phyloP scores from a whole-genome alignment of 1,140 invertebrate genomes.

The Stegodyphus dumicola region DNA sequence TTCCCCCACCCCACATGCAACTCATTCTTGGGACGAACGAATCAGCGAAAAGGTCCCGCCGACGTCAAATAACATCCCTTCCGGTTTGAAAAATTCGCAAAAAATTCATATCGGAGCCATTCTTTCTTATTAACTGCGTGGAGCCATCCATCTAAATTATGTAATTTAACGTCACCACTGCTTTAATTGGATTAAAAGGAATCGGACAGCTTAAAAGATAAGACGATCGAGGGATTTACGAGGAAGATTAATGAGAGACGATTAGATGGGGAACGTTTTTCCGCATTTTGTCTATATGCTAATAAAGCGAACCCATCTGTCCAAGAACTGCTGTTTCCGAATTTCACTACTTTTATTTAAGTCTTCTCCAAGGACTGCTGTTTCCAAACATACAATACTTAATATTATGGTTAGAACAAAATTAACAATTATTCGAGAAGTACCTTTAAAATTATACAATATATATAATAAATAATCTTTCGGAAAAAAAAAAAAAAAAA shows the following conservation, averaged over 20 bases:
- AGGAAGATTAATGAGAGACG: conserved; percentile 34
- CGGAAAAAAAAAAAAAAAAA: too few relatives aligned
- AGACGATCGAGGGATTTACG: conserved; percentile 39
- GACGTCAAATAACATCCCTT: conserved; percentile 27
- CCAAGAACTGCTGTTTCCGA: conserved; percentile 30
- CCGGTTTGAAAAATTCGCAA: conserved; percentile 37
- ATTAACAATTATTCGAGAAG: too few relatives aligned
- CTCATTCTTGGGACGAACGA: conserved; percentile 27
- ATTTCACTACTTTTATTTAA: too few relatives aligned
- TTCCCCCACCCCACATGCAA: background rate
- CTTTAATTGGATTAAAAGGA: conserved; percentile 61
- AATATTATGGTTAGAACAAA: too few relatives aligned
- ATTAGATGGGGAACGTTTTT: conserved; percentile 29
- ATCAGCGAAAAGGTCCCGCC: conserved; percentile 54
- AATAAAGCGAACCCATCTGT: conserved; percentile 21
- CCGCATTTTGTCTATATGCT: conserved; percentile 49
- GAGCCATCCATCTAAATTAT: conserved; percentile 56
- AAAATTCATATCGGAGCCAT: conserved; percentile 35
- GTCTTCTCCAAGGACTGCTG: too few relatives aligned
- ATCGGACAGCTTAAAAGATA: conserved; percentile 49
- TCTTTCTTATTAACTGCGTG: conserved; percentile 51
- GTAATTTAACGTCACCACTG: conserved; percentile 40
- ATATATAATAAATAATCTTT: too few relatives aligned
- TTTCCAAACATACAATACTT: too few relatives aligned
- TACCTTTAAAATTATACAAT: too few relatives aligned